Base-by-base conservation (phyloP, 2,888 invertebrate genomes). In the Drosophila incognita region DNA sequence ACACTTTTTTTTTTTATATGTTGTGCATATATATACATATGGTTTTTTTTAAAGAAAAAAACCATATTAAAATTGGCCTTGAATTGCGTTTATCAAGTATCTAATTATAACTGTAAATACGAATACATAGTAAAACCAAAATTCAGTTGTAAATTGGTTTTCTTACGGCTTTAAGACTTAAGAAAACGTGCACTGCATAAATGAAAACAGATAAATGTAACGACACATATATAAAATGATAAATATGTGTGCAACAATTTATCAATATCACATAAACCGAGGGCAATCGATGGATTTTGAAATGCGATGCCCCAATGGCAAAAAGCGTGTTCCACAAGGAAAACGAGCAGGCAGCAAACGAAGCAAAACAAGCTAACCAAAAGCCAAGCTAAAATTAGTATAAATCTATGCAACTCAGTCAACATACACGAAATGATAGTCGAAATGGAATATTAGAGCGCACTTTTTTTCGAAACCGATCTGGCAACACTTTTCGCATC, bases 291-390 rank as follows among this genome's bases (percentile, higher is more conserved):
- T 72, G 61, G 71, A 54, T 48, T 38, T 48, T 60, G 82, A 65
- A 79, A 81, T 63, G 48, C 38, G 29, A 82, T 70, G 56, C 29
- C 24, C 36, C 65, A 63, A 54, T 56, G 62, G 6, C 38, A 70
- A 35, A 63, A 24, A 60, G 57, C 54, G 62, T 68, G 52, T 48
- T 36, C 10, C 13, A 8, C 36, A 83, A 83, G 74, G 81, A 58
- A 69, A 71, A 57, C 64, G 10, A 74, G 57, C 51, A 61, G 48
- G 13, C 18, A 52, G 15, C 36, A 38, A 56, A 4, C 27, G 13
- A 24, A 11, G 13, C 29, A 46, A 21, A 21, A 7, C 21, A 4
- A 21, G 13, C 46, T 3, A 46, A 24, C 21, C 21, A 46, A 46
- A 46, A 46, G 21, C 8, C 29, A 36, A 46, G n/a, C 33, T 8